Evolutionary conservation across 2,888 invertebrate species (phyloP), one percentile per base, ranked within the genome.

Genomic region (Atethmia centrago): DNA sequence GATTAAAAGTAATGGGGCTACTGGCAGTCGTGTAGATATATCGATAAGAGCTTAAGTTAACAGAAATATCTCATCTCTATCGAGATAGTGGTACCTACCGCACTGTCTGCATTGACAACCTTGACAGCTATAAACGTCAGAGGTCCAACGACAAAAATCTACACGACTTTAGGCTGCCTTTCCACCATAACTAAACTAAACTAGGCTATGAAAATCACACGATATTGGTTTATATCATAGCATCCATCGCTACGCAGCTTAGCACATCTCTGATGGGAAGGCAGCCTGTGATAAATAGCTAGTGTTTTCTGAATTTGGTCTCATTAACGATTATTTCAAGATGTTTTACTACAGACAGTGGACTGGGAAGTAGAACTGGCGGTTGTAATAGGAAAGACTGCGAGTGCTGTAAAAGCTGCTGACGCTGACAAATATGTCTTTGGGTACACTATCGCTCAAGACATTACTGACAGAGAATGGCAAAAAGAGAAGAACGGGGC

Each of bases 311-410:
- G n/a, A 28, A 14, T 55, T 14, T 62, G 21, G 25, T 51, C 7
- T 58, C 40, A 16, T 28, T 25, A 49, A 31, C 42, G 36, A 53
- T 56, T 45, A 51, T n/a, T n/a, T 45, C 10, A 45, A 47, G 12
- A 53, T 71, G 2, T 73, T 78, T 74, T 47, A 61, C 86, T 88
- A 16, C 92, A 98, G 98, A 97, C 97, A 95, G 97, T 98, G 0
- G 98, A 98, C 91, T 99, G 98, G 97, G 99, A 99, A 93, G 98
- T 98, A 0, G 99, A 99, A 91, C 90, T 99, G 58, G 98, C 97
- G 0, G 97, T 98, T 55, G 97, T 99, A 0, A 98, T 99, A 75
- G 98, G 99, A 12, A 98, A 97, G 90, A 96, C 95, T 83, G 98
- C 98, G 0, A 98, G 97, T 88, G 95, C 97, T 72, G 97, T 99